Evolutionary conservation across 2,113 vertebrate species (phyloP).

Genomic region (Leuciscus idus): DNA sequence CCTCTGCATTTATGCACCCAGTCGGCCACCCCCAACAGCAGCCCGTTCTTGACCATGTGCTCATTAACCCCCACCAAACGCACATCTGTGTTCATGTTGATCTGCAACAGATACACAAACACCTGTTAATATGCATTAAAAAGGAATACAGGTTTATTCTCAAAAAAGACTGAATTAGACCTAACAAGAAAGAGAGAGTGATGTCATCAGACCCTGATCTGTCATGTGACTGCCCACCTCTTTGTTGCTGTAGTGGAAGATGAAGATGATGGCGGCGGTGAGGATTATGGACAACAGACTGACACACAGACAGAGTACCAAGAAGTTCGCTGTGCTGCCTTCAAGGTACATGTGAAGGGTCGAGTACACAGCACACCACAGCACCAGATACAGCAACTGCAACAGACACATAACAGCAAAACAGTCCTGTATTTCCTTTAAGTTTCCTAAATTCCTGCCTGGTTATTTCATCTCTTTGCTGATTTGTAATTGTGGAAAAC

Average conservation of each 20-base stretch:
- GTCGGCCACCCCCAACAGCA: conserved; percentile 75
- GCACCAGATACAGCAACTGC: conserved; percentile 76
- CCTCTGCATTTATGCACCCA: conserved; percentile 75
- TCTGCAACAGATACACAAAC: conserved; percentile 60
- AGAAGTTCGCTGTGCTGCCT: conserved; percentile 62
- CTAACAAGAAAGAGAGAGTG: background rate
- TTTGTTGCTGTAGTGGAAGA: conserved; percentile 72
- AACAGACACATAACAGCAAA: background rate
- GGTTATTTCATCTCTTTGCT: background rate
- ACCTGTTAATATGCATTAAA: background rate
- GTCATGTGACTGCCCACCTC: conserved; percentile 58
- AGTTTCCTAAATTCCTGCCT: background rate
- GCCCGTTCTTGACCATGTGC: conserved; percentile 69
- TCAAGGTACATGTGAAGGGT: conserved; percentile 73
- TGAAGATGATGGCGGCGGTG: conserved; percentile 70
- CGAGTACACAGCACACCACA: conserved; percentile 78
- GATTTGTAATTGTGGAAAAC: background rate
- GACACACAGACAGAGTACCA: conserved; percentile 76
- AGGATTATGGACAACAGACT: conserved; percentile 73
- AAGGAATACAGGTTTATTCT: background rate
- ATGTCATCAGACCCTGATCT: background rate
- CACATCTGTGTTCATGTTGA: conserved; percentile 75
- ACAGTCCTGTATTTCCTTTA: background rate
- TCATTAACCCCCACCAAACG: conserved; percentile 78
- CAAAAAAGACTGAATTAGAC: too few relatives aligned